phyloP scores from a whole-genome alignment of 1,140 invertebrate genomes.

The Philopotamus ludificatus region DNA sequence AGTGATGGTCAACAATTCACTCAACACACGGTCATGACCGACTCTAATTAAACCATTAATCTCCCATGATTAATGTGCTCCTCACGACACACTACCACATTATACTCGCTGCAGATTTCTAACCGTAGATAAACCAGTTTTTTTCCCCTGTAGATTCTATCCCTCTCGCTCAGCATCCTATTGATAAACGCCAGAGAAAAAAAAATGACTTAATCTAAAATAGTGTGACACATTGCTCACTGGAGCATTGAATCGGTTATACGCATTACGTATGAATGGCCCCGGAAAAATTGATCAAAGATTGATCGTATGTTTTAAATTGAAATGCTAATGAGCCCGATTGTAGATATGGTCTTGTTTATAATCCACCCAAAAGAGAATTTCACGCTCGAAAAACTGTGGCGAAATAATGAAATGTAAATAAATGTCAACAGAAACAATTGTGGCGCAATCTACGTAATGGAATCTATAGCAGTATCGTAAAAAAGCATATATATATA shows the following conservation, averaged over 20 bases:
- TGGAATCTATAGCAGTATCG: background rate
- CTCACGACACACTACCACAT: slow-evolving; percentile 19
- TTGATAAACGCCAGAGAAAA: background rate
- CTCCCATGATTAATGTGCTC: slow-evolving; percentile 35
- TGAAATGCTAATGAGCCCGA: slow-evolving; percentile 19
- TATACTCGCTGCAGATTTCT: slow-evolving; percentile 7
- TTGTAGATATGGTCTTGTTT: background rate
- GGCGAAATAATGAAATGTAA: background rate
- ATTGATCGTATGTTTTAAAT: slow-evolving; percentile 12
- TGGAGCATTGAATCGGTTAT: slow-evolving; percentile 4
- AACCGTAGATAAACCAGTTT: slow-evolving; percentile 18
- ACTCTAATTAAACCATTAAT: slow-evolving; percentile 42
- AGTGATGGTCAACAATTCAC: slow-evolving; percentile 34
- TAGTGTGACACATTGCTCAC: slow-evolving; percentile 25
- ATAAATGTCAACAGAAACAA: background rate
- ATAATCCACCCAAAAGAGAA: too few relatives aligned
- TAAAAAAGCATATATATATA: background rate
- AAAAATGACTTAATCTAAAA: background rate
- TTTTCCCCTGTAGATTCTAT: background rate
- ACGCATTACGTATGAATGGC: slow-evolving; percentile 7
- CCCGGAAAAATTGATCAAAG: slow-evolving; percentile 18
- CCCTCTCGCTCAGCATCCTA: background rate
- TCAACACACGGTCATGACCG: slow-evolving; percentile 38
- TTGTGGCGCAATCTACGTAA: background rate
- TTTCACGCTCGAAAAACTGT: too few relatives aligned